Base-by-base conservation (phyloP, 2,113 vertebrate species). In the Onychorhynchus coronatus region DNA sequence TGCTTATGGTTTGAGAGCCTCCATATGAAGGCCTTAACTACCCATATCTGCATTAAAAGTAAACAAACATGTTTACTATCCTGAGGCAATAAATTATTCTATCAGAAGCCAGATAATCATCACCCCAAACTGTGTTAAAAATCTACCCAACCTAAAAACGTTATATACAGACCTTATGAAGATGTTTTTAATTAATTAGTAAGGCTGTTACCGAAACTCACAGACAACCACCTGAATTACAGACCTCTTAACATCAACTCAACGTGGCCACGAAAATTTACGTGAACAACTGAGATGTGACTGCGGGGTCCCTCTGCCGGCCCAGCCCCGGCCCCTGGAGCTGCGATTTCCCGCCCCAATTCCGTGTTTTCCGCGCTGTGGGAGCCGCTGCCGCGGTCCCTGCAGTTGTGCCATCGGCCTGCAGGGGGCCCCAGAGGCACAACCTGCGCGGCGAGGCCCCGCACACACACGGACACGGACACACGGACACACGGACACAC, bases 401-500 rank as follows among this genome's bases (percentile, higher is more conserved):
- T 95, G 98, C 96, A 92, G 80, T 66, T 33, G 85, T 23, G 19
- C 35, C 68, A 28, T 33, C 63, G 91, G 95, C 98, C 98, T 98
- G 97, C 88, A 98, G 98, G 96, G 97, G 98, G 98, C 98, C 96
- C 97, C 98, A 91, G 68, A 97, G 96, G 76, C 98, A 97, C 97
- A 98, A 95, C 81, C 94, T 79, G 77, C 35, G 61, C 37, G 24
- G 47, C 47, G 14, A 13, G 42, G 42, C 42, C 16, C 39, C 39
- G 39, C 39, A 41, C 39, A 42, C 41, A 41, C 39, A 41, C 39
- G 12, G 9, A 41, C 39, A 41, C 9, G 12, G 12, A 41, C 39
- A 41, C 39, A 41, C 39, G 12, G 9, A 41, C 39, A n/a, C n/a
- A n/a, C n/a, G n/a, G n/a, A 41, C 39, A 41, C 39, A 41, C 39